Evolutionary conservation across 2,797 vertebrate species (phyloP), one percentile per base, ranked within the genome.

Genomic region (Channallabes apus): DNA sequence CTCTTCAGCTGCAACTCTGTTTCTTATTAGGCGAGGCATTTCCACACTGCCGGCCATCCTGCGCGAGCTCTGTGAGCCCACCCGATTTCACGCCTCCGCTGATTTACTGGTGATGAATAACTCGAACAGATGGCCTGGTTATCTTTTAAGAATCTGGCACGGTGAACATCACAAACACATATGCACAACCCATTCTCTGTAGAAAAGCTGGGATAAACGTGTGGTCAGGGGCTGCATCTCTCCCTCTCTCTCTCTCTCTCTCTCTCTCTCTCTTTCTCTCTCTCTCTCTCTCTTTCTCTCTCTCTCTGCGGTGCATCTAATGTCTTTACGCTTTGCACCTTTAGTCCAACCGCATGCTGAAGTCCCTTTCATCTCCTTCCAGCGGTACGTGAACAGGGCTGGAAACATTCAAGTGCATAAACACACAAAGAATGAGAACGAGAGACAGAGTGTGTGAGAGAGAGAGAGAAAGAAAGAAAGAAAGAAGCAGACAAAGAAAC

Each of bases 71-170:
- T 94, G 95, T 94, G 93, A 94, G 90, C 93, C 96, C 94, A 93
- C 94, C 90, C 90, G 88, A 92, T 96, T 97, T 96, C 95, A 94
- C 94, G 92, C 93, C 94, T 94, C 93, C 96, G 62, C 95, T 90
- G 90, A 96, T 97, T 97, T 93, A 96, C 93, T 92, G 93, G 93
- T 96, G 97, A 96, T 93, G 96, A 97, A 98, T 97, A 95, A 96
- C 94, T 92, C 91, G 92, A 96, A 95, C 97, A 99, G 97, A 97
- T 98, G 97, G 75, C 94, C 93, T 94, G 90, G 93, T 95, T 95
- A 95, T 95, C 97, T 97, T 97, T 98, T 96, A 98, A 98, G 96
- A 96, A 93, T 94, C 94, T 95, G 94, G 95, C 86, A 92, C 90
- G 96, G 96, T 82, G 94, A 96, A 96, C 94, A 94, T 97, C 75